phyloP scores from a whole-genome alignment of 1,140 invertebrate species.

The Rhynchophorus ferrugineus region DNA sequence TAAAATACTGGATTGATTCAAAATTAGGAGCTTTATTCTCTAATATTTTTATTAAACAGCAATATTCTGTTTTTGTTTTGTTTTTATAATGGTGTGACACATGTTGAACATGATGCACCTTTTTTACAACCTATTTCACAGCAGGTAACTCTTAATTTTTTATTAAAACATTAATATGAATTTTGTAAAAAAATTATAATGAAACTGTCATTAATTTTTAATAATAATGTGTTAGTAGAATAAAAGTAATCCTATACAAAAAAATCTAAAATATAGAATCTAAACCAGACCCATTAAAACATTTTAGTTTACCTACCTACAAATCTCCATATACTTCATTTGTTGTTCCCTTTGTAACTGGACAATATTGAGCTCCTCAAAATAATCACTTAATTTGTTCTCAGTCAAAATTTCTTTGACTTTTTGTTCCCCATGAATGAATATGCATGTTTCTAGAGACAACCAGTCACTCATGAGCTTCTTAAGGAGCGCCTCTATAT shows the following conservation, averaged over 20 bases:
- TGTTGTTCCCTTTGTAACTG: slow-evolving; percentile 31
- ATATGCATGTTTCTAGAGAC: slow-evolving; percentile 49
- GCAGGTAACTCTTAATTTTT: no score
- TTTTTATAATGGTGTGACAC: no score
- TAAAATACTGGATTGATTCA: no score
- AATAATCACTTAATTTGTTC: slow-evolving; percentile 48
- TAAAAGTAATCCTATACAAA: background rate
- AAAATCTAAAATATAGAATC: background rate
- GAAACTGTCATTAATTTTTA: no score
- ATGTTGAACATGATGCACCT: no score
- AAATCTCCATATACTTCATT: slow-evolving; percentile 46
- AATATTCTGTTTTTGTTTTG: no score
- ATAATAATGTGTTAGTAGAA: no score
- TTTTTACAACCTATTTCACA: no score
- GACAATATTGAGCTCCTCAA: slow-evolving; percentile 41
- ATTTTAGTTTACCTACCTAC: slow-evolving; percentile 27
- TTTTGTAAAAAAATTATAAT: no score
- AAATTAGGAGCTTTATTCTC: no score
- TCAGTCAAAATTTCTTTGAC: slow-evolving; percentile 48
- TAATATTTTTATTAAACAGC: no score
- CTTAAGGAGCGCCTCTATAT: slow-evolving; percentile 38
- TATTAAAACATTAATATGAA: no score
- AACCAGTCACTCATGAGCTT: slow-evolving; percentile 52
- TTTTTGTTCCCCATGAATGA: slow-evolving; percentile 49
- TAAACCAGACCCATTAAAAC: background rate